Evolutionary conservation across 2,113 vertebrate genomes (phyloP).

Genomic region (Periophthalmodon schlosseri): DNA sequence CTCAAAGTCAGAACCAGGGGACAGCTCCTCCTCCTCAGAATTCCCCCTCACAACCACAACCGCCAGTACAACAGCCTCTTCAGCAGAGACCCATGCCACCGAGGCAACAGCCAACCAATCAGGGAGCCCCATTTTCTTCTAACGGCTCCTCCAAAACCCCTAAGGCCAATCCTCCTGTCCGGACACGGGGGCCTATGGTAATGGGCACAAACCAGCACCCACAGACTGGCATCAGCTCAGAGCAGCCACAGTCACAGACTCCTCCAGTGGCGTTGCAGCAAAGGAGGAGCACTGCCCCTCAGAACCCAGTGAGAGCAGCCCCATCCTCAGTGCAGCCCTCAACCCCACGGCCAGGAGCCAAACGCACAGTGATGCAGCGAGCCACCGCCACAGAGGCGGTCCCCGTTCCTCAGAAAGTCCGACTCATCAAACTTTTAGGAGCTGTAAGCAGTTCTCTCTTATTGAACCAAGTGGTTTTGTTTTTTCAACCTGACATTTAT

Average conservation of each 20-base stretch:
- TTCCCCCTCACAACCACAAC: conserved; percentile 42
- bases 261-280: conserved; percentile 34
- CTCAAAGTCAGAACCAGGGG: conserved; percentile 43
- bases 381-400: conserved; percentile 78
- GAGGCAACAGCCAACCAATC: conserved; percentile 48
- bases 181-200: conserved; percentile 67
- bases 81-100: conserved; percentile 30
- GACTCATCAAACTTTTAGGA: conserved; percentile 90
- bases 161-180: conserved; percentile 58
- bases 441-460: conserved; percentile 82
- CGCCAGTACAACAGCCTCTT: conserved; percentile 15
- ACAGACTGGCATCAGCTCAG: conserved; percentile 59
- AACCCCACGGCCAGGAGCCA: conserved; percentile 81
- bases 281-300: conserved; percentile 56
- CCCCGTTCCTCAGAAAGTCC: conserved; percentile 87
- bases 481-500: conserved; percentile 49
- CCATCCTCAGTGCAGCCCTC: conserved; percentile 68
- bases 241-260: conserved; percentile 45
- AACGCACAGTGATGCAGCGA: conserved; percentile 96
- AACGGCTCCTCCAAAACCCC: conserved; percentile 45
- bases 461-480: conserved; percentile 26
- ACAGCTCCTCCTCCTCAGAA: conserved; percentile 43
- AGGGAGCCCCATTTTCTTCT: conserved; percentile 34
- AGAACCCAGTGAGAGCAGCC: conserved; percentile 39
- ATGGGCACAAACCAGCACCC: conserved; percentile 43